Evolutionary conservation across 2,113 vertebrate genomes (phyloP), one percentile per base, ranked within the genome.

Genomic region (Carassius carassius): DNA sequence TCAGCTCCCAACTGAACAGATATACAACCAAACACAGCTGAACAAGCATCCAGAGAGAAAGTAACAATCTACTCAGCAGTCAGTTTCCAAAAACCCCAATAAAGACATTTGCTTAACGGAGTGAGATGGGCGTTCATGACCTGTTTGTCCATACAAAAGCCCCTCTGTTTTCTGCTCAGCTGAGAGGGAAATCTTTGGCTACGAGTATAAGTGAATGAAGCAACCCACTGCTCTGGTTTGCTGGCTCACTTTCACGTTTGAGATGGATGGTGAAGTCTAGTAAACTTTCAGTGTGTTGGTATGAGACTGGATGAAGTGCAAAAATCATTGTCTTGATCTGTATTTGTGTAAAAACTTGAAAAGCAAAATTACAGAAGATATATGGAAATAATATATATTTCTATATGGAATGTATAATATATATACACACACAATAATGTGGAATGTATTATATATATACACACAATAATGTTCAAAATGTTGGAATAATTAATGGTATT

Each of bases 11-110:
- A 76, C 51, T 79, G 79, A 58, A 82, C 25, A 83, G 89, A 90
- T 85, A 76, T 82, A 89, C 21, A 72, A 81, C 76, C 60, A 85
- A 79, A 32, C 76, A 78, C 91, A 93, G 92, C 92, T 93, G 92
- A 93, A 92, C 87, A 92, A 93, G 92, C 92, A 91, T 63, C 56
- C n/a, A 75, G 70, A 79, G 81, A 74, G 41, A 86, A 67, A 29
- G 78, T 74, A 51, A 78, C 75, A 29, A 63, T 29, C 74, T 54
- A 35, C 51, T 82, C 82, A 85, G 81, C 82, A 79, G 65, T 67
- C 65, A 35, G 29, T 67, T 17, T 81, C 58, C 37, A 72, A 65
- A 84, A 23, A 74, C 49, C 47, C 8, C 75, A 79, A 54, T 84
- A 65, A 17, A 77, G 85, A 58, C 3, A 23, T 84, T 77, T 77